Evolutionary conservation across 2,797 vertebrate genomes (phyloP).

Genomic region (Scarus forsteni): DNA sequence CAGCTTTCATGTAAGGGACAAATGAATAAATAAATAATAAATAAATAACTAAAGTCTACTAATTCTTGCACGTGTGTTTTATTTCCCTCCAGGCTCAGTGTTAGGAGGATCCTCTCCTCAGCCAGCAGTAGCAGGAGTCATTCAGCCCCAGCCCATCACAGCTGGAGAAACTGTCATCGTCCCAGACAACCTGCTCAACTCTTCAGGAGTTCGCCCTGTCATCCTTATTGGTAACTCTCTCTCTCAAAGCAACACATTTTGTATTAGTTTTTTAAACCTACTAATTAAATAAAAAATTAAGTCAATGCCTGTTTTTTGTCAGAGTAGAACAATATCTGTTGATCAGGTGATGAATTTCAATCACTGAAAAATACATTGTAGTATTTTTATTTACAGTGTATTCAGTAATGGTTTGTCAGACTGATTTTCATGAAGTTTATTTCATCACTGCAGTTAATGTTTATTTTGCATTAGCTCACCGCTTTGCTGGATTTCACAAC

Average conservation of each 20-base stretch:
- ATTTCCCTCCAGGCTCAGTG: slow-evolving; percentile 83
- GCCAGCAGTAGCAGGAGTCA: slow-evolving; percentile 87
- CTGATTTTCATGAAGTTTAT: no score
- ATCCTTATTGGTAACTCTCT: slow-evolving; percentile 92
- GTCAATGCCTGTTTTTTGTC: background rate
- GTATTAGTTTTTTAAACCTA: background rate
- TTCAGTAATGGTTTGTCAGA: no score
- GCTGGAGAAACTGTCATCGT: slow-evolving; percentile 96
- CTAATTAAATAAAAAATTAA: no score
- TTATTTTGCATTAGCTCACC: no score
- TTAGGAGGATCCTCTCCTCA: slow-evolving; percentile 88
- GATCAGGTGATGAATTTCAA: no score
- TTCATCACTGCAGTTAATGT: no score
- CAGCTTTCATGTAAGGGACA: no score
- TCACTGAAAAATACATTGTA: no score
- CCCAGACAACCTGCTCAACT: slow-evolving; percentile 96
- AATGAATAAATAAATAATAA: no score
- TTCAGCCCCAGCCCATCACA: slow-evolving; percentile 95
- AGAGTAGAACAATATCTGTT: background rate
- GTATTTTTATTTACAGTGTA: no score
- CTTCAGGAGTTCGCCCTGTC: slow-evolving; percentile 94
- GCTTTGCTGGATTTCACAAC: no score
- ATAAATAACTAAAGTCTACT: background rate
- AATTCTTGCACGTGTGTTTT: background rate
- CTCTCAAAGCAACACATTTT: background rate